Conservation (phyloP, 1,140 invertebrate species). For the Camponotus pennsylvanicus region DNA sequence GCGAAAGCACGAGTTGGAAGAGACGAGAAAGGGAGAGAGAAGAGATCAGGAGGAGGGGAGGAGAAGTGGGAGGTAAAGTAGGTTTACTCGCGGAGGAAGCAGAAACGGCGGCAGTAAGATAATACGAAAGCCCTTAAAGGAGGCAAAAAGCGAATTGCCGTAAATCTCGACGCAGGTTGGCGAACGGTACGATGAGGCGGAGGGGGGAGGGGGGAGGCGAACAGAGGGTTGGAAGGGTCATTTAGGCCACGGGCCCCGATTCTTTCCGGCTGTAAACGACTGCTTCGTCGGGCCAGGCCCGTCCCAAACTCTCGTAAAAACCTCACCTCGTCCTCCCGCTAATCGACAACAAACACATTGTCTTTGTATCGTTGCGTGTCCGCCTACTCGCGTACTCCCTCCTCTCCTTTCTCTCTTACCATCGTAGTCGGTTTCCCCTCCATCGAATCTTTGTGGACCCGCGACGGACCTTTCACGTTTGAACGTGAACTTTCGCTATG, state of each 20-base stretch:
- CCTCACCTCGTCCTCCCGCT: conserved; percentile 73
- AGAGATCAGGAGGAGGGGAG: neutral
- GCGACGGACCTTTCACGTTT: conserved; percentile 36
- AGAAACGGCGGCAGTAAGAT: conserved; percentile 78
- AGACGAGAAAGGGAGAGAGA: neutral
- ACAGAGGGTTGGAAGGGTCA: conserved; percentile 74
- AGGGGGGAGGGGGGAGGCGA: conserved; percentile 25
- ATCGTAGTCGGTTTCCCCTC: conserved; percentile 11
- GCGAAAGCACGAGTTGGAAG: conserved; percentile 7
- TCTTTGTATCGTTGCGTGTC: conserved; percentile 72
- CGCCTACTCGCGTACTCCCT: conserved; percentile 34
- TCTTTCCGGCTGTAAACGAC: conserved; percentile 84
- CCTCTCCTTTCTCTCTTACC: conserved; percentile 37
- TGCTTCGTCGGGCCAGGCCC: conserved; percentile 45
- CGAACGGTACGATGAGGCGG: conserved; percentile 29
- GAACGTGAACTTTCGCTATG: conserved; percentile 17
- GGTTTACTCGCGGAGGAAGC: conserved; percentile 71
- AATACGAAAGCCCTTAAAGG: conserved; percentile 80
- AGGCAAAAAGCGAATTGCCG: conserved; percentile 80
- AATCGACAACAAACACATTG: conserved; percentile 77
- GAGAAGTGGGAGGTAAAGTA: conserved; percentile 39
- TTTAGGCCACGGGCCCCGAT: conserved; percentile 82
- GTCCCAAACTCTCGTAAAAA: conserved; percentile 73
- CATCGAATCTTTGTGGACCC: neutral
- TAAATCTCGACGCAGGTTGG: conserved; percentile 78